A percentile compares a stretch with the other conserved stretches of the same genome.
These are phyloP conservation scores for Tachystola acroxantha DNA, from an alignment of 2,888 invertebrate genomes.

Conservation along the genomic window DNA sequence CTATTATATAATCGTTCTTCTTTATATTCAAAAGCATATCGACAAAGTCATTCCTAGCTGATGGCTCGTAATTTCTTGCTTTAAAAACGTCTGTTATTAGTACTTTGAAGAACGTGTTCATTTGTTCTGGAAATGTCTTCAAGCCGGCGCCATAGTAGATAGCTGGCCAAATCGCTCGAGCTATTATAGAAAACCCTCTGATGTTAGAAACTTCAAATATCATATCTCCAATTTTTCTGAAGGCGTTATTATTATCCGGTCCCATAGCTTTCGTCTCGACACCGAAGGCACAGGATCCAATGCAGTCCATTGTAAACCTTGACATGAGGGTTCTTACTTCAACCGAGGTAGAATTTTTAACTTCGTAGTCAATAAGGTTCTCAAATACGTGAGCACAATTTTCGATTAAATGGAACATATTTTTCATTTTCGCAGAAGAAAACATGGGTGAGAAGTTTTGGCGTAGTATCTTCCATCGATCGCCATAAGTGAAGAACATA, in stretches of 20 bases:
- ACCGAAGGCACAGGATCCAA: slow-evolving; percentile 31
- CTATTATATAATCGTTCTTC: slow-evolving; percentile 22
- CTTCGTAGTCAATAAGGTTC: slow-evolving; percentile 5
- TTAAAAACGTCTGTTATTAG: slow-evolving; percentile 15
- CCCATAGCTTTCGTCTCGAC: slow-evolving; percentile 17
- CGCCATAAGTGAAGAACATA: slow-evolving; percentile 37
- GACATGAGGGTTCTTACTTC: slow-evolving; percentile 10
- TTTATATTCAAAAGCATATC: slow-evolving; percentile 18
- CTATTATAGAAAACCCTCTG: slow-evolving; percentile 16
- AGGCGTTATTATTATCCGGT: slow-evolving; percentile 24
- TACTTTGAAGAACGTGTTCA: slow-evolving; percentile 21
- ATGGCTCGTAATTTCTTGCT: slow-evolving; percentile 13
- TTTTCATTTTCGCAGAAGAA: slow-evolving; percentile 43
- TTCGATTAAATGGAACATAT: slow-evolving; percentile 22
- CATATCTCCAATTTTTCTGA: slow-evolving; percentile 23
- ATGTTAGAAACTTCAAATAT: slow-evolving; percentile 19
- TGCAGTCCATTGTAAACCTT: slow-evolving; percentile 16
- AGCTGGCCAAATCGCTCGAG: slow-evolving; percentile 30
- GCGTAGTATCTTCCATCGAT: slow-evolving; percentile 42
- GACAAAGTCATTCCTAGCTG: slow-evolving; percentile 19
- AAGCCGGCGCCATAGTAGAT: slow-evolving; percentile 30
- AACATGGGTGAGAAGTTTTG: slow-evolving; percentile 47
- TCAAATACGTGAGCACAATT: slow-evolving; percentile 16
- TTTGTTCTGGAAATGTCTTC: slow-evolving; percentile 20
- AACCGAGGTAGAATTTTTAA: slow-evolving; percentile 12